Conservation (phyloP, 2,113 vertebrate species). For the Bungarus multicinctus region DNA sequence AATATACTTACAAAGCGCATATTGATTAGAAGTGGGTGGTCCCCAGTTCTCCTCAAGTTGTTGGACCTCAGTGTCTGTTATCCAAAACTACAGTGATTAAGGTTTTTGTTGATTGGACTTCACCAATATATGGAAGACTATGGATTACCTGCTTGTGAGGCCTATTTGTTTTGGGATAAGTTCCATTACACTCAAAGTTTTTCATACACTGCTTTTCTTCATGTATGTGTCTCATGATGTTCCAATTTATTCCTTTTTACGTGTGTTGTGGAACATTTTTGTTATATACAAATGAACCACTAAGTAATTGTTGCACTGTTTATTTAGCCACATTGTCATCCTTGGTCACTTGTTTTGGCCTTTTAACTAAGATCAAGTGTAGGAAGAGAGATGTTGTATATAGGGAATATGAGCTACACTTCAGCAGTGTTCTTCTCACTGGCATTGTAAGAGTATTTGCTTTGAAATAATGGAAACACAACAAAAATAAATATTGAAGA, state of each 20-base stretch:
- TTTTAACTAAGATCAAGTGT: neutral
- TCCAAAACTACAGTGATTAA: neutral
- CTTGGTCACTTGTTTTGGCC: neutral
- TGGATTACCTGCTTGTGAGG: neutral
- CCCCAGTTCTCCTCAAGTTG: too few species aligned
- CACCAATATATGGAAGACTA: neutral
- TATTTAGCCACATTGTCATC: neutral
- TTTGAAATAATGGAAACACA: slow-evolving; percentile 26
- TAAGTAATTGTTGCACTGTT: neutral
- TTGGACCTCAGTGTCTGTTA: too few species aligned
- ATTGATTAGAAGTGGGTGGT: neutral
- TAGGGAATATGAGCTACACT: neutral
- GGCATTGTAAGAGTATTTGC: slow-evolving; percentile 4
- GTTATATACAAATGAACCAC: neutral
- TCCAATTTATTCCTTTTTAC: neutral
- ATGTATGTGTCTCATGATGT: neutral
- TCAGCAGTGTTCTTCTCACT: slow-evolving; percentile 8
- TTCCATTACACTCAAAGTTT: neutral
- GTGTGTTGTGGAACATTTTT: neutral
- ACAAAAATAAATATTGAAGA: slow-evolving; percentile 15
- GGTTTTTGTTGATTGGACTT: neutral
- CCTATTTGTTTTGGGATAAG: neutral
- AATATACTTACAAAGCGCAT: neutral
- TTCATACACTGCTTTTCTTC: neutral
- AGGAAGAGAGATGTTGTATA: neutral